Base-by-base conservation (phyloP, 2,888 invertebrate genomes). In the Lysandra coridon region DNA sequence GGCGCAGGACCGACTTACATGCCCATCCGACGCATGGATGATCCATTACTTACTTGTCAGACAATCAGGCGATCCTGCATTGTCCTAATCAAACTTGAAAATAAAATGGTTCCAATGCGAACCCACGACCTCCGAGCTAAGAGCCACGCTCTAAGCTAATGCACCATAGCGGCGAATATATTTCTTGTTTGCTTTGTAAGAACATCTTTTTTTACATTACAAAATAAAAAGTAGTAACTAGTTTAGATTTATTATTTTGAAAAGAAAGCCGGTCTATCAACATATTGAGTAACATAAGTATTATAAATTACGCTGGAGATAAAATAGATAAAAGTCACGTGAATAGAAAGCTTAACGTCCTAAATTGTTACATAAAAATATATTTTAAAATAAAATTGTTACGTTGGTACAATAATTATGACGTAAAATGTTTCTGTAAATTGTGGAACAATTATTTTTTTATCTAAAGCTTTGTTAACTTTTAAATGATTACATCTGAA, bases 311-410 rank as follows among this genome's bases (percentile, higher is more conserved):
- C 64, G 30, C 33, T 14, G 14, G 33, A 69, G 69, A 33, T 69
- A 33, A 69, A 37, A 14, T 33, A 33, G 69, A 69, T 30, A 64
- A 69, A 69, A 69, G 69, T 37, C 69, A 69, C 69, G 69, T 69
- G 69, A 69, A 69, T 14, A 69, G 17, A 69, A 69, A 69, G 69
- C 64, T 64, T 30, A 1, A 3, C 6, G 33, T 14, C 69, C 33
- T 69, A 69, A 69, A 6, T 37, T 69, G 69, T 69, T 69, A 69
- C 33, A 69, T 69, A 69, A 69, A 69, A 69, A 4, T 14, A n/a
- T n/a, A 33, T 5, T 69, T 33, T 14, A 69, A 30, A 64, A 64
- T 23, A 33, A 69, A 33, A 69, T 33, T 17, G 12, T 69, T 69
- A 69, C 33, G 37, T 69, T 37, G 33, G 33, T 0, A 37, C 5